These are phyloP conservation scores for Helleia helle DNA, from an alignment of 2,888 invertebrate species.

Conservation along the genomic window DNA sequence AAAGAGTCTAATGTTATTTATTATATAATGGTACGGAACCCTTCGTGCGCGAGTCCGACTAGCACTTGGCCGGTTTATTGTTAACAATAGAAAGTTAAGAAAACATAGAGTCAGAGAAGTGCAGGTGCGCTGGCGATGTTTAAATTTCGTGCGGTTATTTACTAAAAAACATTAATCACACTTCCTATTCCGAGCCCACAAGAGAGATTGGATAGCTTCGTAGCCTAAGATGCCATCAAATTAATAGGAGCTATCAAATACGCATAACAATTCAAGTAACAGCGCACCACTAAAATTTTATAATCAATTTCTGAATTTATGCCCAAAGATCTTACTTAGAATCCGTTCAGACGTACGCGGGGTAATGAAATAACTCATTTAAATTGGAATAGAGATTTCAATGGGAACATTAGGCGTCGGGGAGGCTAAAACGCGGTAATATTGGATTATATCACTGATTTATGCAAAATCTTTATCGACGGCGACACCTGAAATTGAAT, in stretches of 20 bases:
- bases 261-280: conserved; percentile 35
- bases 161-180: too few relatives aligned
- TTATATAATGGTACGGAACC: too few relatives aligned
- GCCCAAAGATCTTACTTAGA: conserved; percentile 40
- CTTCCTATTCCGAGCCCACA: too few relatives aligned
- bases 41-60: too few relatives aligned
- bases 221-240: too few relatives aligned
- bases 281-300: conserved; percentile 55
- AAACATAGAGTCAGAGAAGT: too few relatives aligned
- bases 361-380: conserved; percentile 71
- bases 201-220: too few relatives aligned
- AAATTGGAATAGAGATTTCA: conserved; percentile 69
- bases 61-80: too few relatives aligned
- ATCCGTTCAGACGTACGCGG: conserved; percentile 41
- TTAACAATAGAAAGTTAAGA: too few relatives aligned
- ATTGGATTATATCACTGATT: conserved; percentile 71
- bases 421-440: conserved; percentile 57
- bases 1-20: too few relatives aligned
- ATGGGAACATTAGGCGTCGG: conserved; percentile 60
- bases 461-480: conserved; percentile 70
- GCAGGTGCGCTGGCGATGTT: too few relatives aligned
- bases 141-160: too few relatives aligned
- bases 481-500: conserved; percentile 63
- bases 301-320: conserved; percentile 65
- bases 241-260: not conserved